These are phyloP conservation scores for Notechis scutatus DNA, from an alignment of 2,113 vertebrate species.

Conservation along the genomic window DNA sequence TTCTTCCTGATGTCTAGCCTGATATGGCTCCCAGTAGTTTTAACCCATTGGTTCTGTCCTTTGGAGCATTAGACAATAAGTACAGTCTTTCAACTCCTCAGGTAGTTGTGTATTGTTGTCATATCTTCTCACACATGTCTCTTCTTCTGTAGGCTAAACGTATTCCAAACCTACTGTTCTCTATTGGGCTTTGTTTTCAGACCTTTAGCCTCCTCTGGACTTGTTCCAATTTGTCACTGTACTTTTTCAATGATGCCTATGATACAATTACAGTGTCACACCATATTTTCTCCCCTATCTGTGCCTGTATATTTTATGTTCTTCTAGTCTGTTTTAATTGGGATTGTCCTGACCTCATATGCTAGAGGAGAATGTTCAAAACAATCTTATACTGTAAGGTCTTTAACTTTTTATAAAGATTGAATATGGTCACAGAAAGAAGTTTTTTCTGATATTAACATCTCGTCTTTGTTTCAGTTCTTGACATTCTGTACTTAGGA, in stretches of 20 bases:
- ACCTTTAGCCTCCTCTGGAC: not conserved
- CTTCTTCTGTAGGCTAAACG: not conserved
- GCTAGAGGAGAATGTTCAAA: not conserved
- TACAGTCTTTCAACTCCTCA: not conserved
- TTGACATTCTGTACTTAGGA: not conserved
- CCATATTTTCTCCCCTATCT: not conserved
- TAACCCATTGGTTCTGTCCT: not conserved
- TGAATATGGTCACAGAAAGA: not conserved
- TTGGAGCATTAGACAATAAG: not conserved
- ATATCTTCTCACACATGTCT: not conserved
- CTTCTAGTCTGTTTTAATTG: not conserved
- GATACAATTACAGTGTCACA: not conserved
- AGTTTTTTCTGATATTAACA: not conserved
- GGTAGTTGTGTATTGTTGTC: not conserved
- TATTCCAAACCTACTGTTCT: not conserved
- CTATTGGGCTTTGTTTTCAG: not conserved
- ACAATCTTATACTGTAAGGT: not conserved
- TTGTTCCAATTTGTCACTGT: not conserved
- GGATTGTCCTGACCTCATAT: not conserved
- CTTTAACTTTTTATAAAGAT: not conserved
- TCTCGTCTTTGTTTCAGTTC: not conserved
- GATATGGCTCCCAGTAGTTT: not conserved
- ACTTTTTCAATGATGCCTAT: not conserved
- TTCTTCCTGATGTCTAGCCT: not conserved
- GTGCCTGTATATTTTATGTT: not conserved